phyloP scores from a whole-genome alignment of 1,140 invertebrate species.

The Sipha flava region DNA sequence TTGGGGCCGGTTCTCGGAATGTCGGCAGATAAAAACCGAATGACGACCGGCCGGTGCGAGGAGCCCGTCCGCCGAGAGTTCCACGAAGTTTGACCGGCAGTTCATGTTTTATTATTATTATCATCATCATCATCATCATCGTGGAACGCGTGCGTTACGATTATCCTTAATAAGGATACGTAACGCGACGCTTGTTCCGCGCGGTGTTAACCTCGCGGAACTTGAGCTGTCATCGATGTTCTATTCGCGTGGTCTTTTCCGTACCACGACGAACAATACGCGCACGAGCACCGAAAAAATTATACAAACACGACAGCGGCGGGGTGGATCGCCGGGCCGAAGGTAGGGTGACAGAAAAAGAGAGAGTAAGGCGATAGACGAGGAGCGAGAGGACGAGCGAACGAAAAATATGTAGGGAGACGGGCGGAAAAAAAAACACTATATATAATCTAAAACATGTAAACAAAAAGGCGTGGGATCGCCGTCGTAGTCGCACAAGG shows the following conservation, averaged over 20 bases:
- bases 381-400: too few relatives aligned
- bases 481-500: conserved; percentile 4
- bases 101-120: neutral
- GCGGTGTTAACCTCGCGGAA: too few relatives aligned
- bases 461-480: conserved; percentile 31
- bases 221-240: too few relatives aligned
- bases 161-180: too few relatives aligned
- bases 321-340: neutral
- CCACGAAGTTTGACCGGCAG: conserved; percentile 4
- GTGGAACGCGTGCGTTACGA: too few relatives aligned
- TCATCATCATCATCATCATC: too few relatives aligned
- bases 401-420: too few relatives aligned
- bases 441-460: conserved; percentile 25
- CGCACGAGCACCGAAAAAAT: too few relatives aligned
- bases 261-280: too few relatives aligned
- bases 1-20: conserved; percentile 30
- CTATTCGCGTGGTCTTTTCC: too few relatives aligned
- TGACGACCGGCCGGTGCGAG: neutral
- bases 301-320: neutral
- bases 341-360: neutral
- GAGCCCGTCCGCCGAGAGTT: neutral
- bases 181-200: too few relatives aligned
- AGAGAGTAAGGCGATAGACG: neutral
- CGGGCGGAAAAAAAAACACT: neutral
- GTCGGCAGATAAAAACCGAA: conserved; percentile 29